Evolutionary conservation across 2,888 invertebrate genomes (phyloP).

Genomic region (Amphipoea oculea): DNA sequence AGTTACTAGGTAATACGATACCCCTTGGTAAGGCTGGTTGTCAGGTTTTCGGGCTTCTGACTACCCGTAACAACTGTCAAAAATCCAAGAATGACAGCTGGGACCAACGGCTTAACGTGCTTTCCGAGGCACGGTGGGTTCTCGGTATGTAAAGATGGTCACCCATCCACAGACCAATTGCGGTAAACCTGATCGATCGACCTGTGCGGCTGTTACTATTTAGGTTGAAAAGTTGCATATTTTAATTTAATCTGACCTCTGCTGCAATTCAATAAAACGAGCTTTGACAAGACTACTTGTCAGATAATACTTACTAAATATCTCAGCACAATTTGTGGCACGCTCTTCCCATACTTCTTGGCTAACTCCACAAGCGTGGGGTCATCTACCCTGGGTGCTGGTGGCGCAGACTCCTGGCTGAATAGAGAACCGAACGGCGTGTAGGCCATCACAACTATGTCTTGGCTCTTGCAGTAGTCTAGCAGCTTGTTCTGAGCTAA

Average conservation of each 20-base stretch:
- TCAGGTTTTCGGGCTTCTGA: no score
- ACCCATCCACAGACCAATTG: no score
- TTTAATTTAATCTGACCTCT: not conserved
- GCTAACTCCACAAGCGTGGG: conserved; percentile 88
- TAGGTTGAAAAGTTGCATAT: not conserved
- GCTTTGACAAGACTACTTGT: not conserved
- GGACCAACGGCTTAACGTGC: no score
- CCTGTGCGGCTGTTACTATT: no score
- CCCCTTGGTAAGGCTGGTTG: no score
- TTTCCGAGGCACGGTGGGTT: no score
- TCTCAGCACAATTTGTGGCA: conserved; percentile 91
- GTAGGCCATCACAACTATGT: conserved; percentile 92
- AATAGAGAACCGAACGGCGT: conserved; percentile 91
- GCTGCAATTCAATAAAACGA: not conserved
- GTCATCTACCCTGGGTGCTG: conserved; percentile 84
- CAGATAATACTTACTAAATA: conserved; percentile 89
- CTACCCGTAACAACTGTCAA: no score
- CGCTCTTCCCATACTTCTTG: conserved; percentile 90
- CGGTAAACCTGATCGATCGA: no score
- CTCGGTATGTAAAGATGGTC: no score
- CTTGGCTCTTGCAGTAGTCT: conserved; percentile 90
- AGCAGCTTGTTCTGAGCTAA: conserved; percentile 91
- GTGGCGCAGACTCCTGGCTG: conserved; percentile 74
- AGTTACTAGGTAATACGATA: no score
- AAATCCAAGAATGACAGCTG: no score